A percentile compares a stretch with the other conserved stretches of the same genome.
These are phyloP conservation scores for Limnephilus marmoratus DNA, from an alignment of 2,888 invertebrate species.

Conservation along the genomic window DNA sequence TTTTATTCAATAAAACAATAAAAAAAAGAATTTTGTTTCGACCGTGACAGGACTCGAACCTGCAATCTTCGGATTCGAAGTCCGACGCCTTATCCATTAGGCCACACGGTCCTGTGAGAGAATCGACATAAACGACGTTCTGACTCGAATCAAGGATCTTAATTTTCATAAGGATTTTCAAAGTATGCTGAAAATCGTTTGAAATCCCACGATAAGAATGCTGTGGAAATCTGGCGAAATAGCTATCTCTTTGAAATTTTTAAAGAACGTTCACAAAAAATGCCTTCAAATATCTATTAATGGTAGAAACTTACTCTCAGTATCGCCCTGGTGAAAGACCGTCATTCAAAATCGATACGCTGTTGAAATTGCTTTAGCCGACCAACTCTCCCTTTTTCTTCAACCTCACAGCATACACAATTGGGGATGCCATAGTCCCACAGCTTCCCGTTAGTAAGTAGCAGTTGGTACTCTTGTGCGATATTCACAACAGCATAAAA, in stretches of 20 bases:
- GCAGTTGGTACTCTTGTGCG: too few species aligned
- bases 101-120: slow-evolving; percentile 78
- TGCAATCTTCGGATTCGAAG: slow-evolving; percentile 86
- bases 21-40: slow-evolving; percentile 68
- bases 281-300: too few species aligned
- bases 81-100: slow-evolving; percentile 86
- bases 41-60: slow-evolving; percentile 86
- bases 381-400: too few species aligned
- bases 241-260: background rate
- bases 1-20: background rate
- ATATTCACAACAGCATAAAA: too few species aligned
- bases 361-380: too few species aligned
- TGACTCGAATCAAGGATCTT: background rate
- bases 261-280: too few species aligned
- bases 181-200: background rate
- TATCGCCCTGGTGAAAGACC: too few species aligned
- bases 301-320: too few species aligned
- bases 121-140: background rate
- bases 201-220: background rate
- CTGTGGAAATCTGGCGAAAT: background rate
- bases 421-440: too few species aligned
- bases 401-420: too few species aligned
- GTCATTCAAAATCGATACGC: too few species aligned
- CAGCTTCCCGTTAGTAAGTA: too few species aligned
- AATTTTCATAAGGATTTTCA: background rate